A percentile compares a stretch with the other conserved stretches of the same genome.
phyloP scores from a whole-genome alignment of 2,888 invertebrate species.

The Perizoma affinitatum region DNA sequence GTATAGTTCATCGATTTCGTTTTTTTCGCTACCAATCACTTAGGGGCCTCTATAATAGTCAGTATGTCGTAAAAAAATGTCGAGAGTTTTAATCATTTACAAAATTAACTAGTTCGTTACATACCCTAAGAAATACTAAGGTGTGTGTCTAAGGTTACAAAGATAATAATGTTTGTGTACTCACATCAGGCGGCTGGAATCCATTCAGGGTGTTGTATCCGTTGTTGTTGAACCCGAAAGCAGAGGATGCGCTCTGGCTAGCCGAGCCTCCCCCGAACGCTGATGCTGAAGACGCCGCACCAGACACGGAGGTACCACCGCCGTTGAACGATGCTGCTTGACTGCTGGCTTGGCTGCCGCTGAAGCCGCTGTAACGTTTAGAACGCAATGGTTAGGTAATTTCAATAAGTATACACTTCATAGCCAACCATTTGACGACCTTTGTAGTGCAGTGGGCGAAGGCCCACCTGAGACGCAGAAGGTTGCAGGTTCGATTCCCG shows the following conservation, averaged over 20 bases:
- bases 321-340: slow-evolving; percentile 75
- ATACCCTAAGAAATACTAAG: too few relatives aligned
- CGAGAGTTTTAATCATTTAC: too few relatives aligned
- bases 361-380: slow-evolving; percentile 61
- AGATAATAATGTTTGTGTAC: slow-evolving; percentile 16
- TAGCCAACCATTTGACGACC: too few relatives aligned
- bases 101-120: too few relatives aligned
- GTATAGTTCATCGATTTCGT: too few relatives aligned
- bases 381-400: not conserved
- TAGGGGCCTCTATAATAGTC: too few relatives aligned
- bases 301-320: slow-evolving; percentile 58
- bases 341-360: slow-evolving; percentile 79
- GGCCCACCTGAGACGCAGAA: too few relatives aligned
- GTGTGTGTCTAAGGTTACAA: too few relatives aligned
- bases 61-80: too few relatives aligned
- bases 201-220: slow-evolving; percentile 66
- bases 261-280: slow-evolving; percentile 55
- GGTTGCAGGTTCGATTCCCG: too few relatives aligned
- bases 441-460: too few relatives aligned
- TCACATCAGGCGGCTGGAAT: slow-evolving; percentile 66
- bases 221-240: slow-evolving; percentile 68
- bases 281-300: slow-evolving; percentile 65
- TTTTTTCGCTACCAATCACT: too few relatives aligned
- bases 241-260: slow-evolving; percentile 73
- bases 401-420: not conserved